Conservation (phyloP, 2,888 invertebrate species). For the Apamea epomidion region DNA sequence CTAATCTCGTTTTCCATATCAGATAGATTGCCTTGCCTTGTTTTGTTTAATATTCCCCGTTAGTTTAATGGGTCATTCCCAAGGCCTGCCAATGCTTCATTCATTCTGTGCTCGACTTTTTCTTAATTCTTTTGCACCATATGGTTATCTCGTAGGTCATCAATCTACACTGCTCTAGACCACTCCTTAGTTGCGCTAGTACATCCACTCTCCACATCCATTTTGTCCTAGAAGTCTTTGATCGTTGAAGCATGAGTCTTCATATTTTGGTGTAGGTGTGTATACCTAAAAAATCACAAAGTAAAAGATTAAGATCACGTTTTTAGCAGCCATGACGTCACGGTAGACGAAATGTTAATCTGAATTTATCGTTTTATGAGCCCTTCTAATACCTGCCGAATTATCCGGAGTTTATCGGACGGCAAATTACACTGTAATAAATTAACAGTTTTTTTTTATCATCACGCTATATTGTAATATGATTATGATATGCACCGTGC, state of each 20-base stretch:
- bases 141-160: background rate
- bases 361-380: slow-evolving; percentile 56
- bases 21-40: background rate
- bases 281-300: slow-evolving; percentile 16
- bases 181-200: background rate
- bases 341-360: slow-evolving; percentile 44
- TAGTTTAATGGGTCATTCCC: too few species aligned
- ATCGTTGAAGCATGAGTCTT: background rate
- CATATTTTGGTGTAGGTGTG: background rate
- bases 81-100: too few species aligned
- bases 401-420: slow-evolving; percentile 48
- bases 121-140: too few species aligned
- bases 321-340: slow-evolving; percentile 47
- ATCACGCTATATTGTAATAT: slow-evolving; percentile 28
- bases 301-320: slow-evolving; percentile 33
- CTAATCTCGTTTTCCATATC: background rate
- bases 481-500: slow-evolving; percentile 27
- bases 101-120: background rate
- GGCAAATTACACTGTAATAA: slow-evolving; percentile 42
- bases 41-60: background rate
- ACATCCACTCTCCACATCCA: background rate
- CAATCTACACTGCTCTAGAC: background rate
- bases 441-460: slow-evolving; percentile 44
- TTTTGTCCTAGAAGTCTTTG: background rate
- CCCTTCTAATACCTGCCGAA: slow-evolving; percentile 46